Percentiles rank a stretch among this genome's conserved stretches.
These are phyloP conservation scores for Psix sp. DNA, from an alignment of 1,140 invertebrate species.

Conservation along the genomic window DNA sequence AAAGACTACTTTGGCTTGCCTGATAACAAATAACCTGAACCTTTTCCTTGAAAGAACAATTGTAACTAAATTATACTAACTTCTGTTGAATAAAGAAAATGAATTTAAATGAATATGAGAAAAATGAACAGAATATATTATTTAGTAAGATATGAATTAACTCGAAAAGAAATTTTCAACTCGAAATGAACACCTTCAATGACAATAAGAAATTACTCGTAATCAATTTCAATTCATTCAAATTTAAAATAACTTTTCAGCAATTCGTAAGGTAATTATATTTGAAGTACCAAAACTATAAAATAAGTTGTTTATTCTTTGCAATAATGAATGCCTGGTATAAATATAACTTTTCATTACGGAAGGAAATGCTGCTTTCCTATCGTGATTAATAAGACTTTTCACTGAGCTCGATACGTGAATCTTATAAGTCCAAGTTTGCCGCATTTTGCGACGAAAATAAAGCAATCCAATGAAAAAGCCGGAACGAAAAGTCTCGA, in stretches of 20 bases:
- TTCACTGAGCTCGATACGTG: no score
- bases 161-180: constrained; percentile 4
- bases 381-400: no score
- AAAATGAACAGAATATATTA: constrained; percentile 22
- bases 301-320: no score
- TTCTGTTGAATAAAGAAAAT: constrained; percentile 11
- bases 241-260: constrained; percentile 26
- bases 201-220: constrained; percentile 35
- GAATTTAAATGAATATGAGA: constrained; percentile 24
- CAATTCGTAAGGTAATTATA: constrained; percentile 15
- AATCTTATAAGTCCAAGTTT: no score
- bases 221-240: constrained; percentile 31
- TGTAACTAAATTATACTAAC: constrained; percentile 10
- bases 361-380: no score
- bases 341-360: no score
- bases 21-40: constrained; percentile 9
- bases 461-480: constrained; percentile 18
- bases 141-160: constrained; percentile 2
- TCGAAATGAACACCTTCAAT: constrained; percentile 7
- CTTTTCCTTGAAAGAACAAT: constrained; percentile 6
- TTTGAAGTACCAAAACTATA: constrained; percentile 8
- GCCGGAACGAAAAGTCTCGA: constrained; percentile 11
- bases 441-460: no score
- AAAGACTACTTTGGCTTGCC: constrained; percentile 8
- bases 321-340: no score